phyloP scores from a whole-genome alignment of 2,113 vertebrate genomes.

The Turnix velox region DNA sequence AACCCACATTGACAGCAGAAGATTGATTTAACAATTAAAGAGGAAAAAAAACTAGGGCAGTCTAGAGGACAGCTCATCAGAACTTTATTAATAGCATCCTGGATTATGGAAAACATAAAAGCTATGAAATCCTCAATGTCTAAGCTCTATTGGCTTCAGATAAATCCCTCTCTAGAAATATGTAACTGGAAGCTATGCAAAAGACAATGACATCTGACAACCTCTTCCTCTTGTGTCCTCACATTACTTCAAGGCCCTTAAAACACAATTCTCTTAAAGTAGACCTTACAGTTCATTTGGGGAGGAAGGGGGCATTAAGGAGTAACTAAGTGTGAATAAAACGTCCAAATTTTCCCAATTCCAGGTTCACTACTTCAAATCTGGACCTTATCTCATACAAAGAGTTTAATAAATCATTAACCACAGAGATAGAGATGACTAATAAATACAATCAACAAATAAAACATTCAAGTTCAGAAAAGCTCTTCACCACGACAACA shows the following conservation, averaged over 20 bases:
- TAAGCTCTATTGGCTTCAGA: background rate
- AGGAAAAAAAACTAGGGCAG: background rate
- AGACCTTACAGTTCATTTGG: background rate
- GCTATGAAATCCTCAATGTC: background rate
- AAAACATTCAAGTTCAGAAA: background rate
- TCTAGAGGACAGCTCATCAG: background rate
- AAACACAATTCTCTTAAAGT: background rate
- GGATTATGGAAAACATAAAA: constrained; percentile 16
- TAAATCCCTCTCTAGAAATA: background rate
- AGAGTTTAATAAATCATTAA: background rate
- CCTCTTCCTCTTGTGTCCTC: background rate
- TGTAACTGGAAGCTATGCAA: background rate
- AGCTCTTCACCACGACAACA: background rate
- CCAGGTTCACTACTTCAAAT: background rate
- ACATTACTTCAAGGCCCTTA: background rate
- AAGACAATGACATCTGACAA: background rate
- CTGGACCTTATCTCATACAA: background rate
- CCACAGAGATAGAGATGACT: background rate
- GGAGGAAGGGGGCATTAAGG: background rate
- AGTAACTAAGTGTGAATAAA: background rate
- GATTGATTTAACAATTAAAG: background rate
- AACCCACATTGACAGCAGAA: background rate
- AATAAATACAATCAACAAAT: background rate
- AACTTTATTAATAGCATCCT: constrained; percentile 32
- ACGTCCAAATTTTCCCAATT: background rate